phyloP scores from a whole-genome alignment of 2,113 vertebrate genomes.

The Hylia prasina region DNA sequence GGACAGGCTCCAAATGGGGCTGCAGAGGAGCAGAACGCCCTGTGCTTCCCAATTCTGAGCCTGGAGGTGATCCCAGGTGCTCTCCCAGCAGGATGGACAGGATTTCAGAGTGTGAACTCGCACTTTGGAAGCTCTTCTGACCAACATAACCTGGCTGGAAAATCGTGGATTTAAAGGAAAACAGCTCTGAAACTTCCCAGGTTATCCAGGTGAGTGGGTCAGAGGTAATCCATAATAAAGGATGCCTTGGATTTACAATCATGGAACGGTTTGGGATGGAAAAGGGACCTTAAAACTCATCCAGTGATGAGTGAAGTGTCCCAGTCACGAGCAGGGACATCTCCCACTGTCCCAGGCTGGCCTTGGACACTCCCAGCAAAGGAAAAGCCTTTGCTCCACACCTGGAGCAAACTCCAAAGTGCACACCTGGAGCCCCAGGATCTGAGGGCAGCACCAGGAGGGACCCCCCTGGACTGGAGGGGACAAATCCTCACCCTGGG shows the following conservation, averaged over 20 bases:
- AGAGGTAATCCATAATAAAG: background rate
- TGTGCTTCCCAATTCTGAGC: rapidly evolving
- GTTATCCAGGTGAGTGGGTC: background rate
- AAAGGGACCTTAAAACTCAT: rapidly evolving
- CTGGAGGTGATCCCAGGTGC: background rate
- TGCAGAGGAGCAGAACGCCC: rapidly evolving
- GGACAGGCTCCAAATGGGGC: background rate
- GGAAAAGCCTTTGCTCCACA: background rate
- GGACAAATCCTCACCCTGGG: no score
- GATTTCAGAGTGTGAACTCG: background rate
- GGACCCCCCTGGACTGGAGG: background rate
- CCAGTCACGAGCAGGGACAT: background rate
- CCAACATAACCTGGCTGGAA: background rate
- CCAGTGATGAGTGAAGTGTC: background rate
- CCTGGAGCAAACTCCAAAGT: background rate
- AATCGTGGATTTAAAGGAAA: background rate
- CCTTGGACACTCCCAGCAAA: rapidly evolving
- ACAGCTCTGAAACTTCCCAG: background rate
- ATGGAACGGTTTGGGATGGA: background rate
- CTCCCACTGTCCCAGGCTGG: rapidly evolving
- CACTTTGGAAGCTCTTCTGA: background rate
- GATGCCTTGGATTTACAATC: background rate
- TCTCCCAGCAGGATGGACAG: background rate
- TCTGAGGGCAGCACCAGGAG: rapidly evolving
- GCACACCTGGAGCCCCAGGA: background rate